phyloP scores from a whole-genome alignment of 2,888 invertebrate genomes.

The Sarcophaga subvicina region DNA sequence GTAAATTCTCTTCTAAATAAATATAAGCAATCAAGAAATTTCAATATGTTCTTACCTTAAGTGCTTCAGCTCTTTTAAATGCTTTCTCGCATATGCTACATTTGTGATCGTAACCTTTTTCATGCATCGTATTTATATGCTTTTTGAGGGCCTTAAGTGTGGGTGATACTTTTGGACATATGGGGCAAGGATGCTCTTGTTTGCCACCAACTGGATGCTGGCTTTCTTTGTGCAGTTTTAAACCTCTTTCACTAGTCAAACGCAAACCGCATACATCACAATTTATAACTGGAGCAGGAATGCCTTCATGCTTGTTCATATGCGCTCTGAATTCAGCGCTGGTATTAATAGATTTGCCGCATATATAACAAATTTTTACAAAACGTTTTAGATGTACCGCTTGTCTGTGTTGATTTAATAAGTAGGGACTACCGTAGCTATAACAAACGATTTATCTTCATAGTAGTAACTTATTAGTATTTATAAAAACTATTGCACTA shows the following conservation, averaged over 20 bases:
- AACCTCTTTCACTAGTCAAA: slow-evolving; percentile 75
- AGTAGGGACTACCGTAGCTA: slow-evolving; percentile 77
- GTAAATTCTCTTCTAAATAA: slow-evolving; percentile 8
- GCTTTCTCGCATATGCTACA: slow-evolving; percentile 80
- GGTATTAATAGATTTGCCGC: slow-evolving; percentile 78
- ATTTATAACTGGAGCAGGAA: slow-evolving; percentile 73
- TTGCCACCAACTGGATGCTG: slow-evolving; percentile 77
- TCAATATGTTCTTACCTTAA: slow-evolving; percentile 6
- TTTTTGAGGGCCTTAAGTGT: slow-evolving; percentile 79
- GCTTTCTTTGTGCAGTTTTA: slow-evolving; percentile 77
- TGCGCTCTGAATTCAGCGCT: slow-evolving; percentile 77
- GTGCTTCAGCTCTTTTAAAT: slow-evolving; percentile 76
- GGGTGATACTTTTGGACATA: slow-evolving; percentile 79
- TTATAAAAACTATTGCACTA: slow-evolving; percentile 69
- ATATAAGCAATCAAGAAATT: neutral
- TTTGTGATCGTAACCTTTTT: slow-evolving; percentile 75
- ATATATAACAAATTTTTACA: slow-evolving; percentile 79
- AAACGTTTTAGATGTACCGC: slow-evolving; percentile 77
- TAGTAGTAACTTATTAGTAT: neutral
- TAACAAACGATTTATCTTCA: slow-evolving; percentile 66
- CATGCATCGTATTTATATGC: slow-evolving; percentile 79
- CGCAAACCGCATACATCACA: slow-evolving; percentile 77
- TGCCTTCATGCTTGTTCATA: slow-evolving; percentile 77
- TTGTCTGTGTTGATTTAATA: slow-evolving; percentile 74
- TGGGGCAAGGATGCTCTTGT: slow-evolving; percentile 75